Evolutionary conservation across 1,140 invertebrate genomes (phyloP), one percentile per base, ranked within the genome.

Genomic region (Amphibalanus amphitrite): DNA sequence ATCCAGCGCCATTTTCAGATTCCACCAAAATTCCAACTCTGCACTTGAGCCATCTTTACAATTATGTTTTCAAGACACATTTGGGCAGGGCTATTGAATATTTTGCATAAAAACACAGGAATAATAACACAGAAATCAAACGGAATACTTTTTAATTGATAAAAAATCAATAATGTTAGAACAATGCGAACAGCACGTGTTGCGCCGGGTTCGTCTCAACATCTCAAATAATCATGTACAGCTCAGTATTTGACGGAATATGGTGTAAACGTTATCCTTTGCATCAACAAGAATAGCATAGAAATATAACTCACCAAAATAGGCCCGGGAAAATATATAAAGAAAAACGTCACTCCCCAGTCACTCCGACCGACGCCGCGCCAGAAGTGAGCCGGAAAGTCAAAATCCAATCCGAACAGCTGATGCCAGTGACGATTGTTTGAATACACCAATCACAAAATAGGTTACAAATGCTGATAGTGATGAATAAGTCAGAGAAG

Each of bases 21-120:
- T n/a, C n/a, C 67, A 72, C 69, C 0, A 29, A 67, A 72, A 74
- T 15, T 4, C 4, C 33, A 15, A 15, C 33, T 4, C 33, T 38
- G 33, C 33, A 15, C 33, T 15, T 6, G 15, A 38, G 33, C 4
- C 33, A 38, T 15, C n/a, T 38, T 38, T 6, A 38, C 4, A 38
- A 4, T 38, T 38, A 15, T 38, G 33, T 4, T 38, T 38, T 3
- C 20, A 59, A 59, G 3, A 3, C 10, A 59, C 20, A 20, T 59
- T 6, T 20, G 6, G 17, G 23, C 47, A 3, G 20, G 17, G 6
- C 47, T 17, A 13, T 59, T 13, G 47, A 59, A 1, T 20, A 59
- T 59, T 20, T 17, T 13, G 23, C 1, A 20, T 23, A 59, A 59
- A 59, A 59, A 59, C 1, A 59, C 10, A 59, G 3, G 17, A 1